Percentiles rank a stretch among this genome's conserved stretches.
These are phyloP conservation scores for Scomber japonicus DNA, from an alignment of 2,113 vertebrate species.

Conservation along the genomic window DNA sequence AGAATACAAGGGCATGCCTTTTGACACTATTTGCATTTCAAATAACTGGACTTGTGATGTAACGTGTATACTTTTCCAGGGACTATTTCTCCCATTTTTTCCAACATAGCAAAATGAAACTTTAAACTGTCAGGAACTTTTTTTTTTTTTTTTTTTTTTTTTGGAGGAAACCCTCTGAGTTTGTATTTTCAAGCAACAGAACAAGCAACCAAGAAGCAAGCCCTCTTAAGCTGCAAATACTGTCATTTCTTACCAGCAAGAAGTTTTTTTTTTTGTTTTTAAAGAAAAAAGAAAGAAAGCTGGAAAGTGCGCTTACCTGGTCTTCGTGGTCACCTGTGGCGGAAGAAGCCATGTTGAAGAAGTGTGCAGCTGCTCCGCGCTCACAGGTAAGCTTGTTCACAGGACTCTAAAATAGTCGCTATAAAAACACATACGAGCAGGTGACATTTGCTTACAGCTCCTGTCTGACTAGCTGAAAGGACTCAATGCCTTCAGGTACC, in stretches of 20 bases:
- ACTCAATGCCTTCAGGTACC: neutral
- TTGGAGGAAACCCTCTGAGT: neutral
- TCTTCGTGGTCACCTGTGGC: conserved; percentile 71
- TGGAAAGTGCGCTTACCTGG: conserved; percentile 64
- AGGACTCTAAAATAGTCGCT: neutral
- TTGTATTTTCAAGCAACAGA: neutral
- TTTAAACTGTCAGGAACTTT: neutral
- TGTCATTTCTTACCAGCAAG: neutral
- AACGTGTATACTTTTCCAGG: too few relatives aligned
- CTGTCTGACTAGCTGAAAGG: neutral
- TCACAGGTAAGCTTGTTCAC: conserved; percentile 53
- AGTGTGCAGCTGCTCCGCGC: conserved; percentile 41
- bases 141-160: neutral
- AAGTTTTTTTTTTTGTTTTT: neutral
- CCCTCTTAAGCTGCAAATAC: neutral
- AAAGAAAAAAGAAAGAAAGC: too few relatives aligned
- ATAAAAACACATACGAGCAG: neutral
- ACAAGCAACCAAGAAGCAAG: neutral
- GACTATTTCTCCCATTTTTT: neutral
- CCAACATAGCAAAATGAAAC: neutral
- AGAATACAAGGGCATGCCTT: neutral
- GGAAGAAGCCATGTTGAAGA: conserved; percentile 79
- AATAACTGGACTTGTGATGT: too few relatives aligned
- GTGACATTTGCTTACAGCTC: neutral
- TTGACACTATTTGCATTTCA: neutral